phyloP scores from a whole-genome alignment of 2,113 vertebrate species.

The Papio anubis region DNA sequence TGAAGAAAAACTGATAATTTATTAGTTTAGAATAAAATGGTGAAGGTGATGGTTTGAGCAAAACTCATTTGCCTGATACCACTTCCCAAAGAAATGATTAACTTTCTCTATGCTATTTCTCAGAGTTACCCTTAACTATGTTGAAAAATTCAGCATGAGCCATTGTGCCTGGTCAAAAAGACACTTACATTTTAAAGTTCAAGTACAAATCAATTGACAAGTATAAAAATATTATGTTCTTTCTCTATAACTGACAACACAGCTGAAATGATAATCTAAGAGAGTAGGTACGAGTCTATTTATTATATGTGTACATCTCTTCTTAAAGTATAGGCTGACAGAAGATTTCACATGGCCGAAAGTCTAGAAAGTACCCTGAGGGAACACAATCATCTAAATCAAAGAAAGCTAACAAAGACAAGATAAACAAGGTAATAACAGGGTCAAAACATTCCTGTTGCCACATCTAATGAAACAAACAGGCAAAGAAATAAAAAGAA shows the following conservation, averaged over 20 bases:
- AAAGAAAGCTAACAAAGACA: background rate
- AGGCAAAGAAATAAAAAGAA: background rate
- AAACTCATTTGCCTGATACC: conserved; percentile 36
- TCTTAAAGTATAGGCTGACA: background rate
- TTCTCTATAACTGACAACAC: background rate
- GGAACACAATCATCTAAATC: background rate
- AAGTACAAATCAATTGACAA: background rate
- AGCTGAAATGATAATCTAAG: background rate
- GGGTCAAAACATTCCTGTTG: background rate
- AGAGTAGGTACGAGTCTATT: background rate
- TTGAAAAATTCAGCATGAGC: conserved; percentile 48
- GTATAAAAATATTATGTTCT: background rate
- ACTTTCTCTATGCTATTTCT: conserved; percentile 61
- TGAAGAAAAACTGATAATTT: background rate
- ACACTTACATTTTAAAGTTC: background rate
- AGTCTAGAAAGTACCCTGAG: background rate
- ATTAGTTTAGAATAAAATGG: conserved; percentile 20
- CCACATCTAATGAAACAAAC: background rate
- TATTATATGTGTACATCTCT: background rate
- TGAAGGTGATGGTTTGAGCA: conserved; percentile 55
- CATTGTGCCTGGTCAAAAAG: background rate
- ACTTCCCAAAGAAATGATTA: conserved; percentile 43
- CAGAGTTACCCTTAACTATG: conserved; percentile 50
- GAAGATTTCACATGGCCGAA: background rate
- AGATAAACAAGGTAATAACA: background rate